phyloP scores from a whole-genome alignment of 2,888 invertebrate species.

The Reticulitermes lucifugus region DNA sequence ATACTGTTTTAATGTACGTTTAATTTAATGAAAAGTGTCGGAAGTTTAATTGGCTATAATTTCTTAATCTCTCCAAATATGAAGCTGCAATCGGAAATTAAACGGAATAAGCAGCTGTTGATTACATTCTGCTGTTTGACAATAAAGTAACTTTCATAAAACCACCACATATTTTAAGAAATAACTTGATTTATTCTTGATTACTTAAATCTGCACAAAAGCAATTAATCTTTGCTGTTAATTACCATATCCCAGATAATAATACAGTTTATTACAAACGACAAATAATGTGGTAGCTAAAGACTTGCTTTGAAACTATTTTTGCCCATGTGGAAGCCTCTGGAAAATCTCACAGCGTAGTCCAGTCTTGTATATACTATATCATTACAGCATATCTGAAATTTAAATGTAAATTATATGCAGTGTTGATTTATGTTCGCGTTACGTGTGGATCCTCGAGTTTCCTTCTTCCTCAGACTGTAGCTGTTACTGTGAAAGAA shows the following conservation, averaged over 20 bases:
- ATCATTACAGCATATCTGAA: neutral
- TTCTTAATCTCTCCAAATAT: neutral
- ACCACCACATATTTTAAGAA: too few species aligned
- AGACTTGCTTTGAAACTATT: too few species aligned
- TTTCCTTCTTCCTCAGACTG: slow-evolving; percentile 8
- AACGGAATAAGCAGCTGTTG: neutral
- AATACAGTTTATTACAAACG: neutral
- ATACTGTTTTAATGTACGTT: too few species aligned
- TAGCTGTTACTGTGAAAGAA: neutral
- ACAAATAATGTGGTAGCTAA: neutral
- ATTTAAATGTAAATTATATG: slow-evolving; percentile 23
- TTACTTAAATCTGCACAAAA: slow-evolving; percentile 1
- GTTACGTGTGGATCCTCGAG: slow-evolving; percentile 9
- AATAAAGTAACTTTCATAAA: too few species aligned
- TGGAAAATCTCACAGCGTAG: too few species aligned
- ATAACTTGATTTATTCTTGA: neutral
- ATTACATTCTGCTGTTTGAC: neutral
- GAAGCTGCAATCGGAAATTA: neutral
- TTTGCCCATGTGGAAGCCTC: too few species aligned
- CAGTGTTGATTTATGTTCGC: slow-evolving; percentile 13
- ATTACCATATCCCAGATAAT: neutral
- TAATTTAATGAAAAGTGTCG: too few species aligned
- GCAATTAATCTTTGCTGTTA: slow-evolving; percentile 3
- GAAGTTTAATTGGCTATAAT: too few species aligned
- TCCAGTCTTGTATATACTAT: too few species aligned